Evolutionary conservation across 2,113 vertebrate species (phyloP).

Genomic region (Calonectris borealis): DNA sequence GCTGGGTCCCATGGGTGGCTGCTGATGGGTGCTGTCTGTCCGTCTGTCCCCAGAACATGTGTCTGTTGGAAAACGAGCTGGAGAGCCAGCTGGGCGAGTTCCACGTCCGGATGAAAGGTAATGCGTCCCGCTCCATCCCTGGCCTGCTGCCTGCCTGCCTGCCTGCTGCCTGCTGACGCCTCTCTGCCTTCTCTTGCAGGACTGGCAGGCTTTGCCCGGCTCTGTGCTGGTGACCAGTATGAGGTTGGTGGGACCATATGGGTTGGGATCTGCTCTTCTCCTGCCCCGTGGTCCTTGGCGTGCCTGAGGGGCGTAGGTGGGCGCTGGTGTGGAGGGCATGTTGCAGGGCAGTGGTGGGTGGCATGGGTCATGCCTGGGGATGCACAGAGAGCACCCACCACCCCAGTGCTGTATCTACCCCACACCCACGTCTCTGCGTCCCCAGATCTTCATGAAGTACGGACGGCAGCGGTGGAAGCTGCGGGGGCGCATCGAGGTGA

Average conservation of each 20-base stretch:
- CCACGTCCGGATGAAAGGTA: conserved; percentile 96
- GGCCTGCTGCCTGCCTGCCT: background rate
- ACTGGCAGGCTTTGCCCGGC: conserved; percentile 92
- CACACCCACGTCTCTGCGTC: background rate
- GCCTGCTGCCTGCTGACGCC: background rate
- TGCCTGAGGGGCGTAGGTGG: background rate
- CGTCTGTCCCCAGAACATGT: conserved; percentile 84
- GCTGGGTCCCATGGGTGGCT: background rate
- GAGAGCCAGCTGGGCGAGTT: conserved; percentile 97
- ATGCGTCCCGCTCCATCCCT: rapidly evolving
- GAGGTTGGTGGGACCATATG: conserved; percentile 79
- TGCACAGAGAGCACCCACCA: background rate
- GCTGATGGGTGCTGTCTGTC: background rate
- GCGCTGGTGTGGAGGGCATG: background rate
- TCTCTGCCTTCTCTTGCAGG: conserved; percentile 77
- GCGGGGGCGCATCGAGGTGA: conserved; percentile 90
- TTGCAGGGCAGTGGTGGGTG: background rate
- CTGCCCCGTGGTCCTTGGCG: background rate
- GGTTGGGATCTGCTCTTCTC: background rate
- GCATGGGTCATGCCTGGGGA: background rate
- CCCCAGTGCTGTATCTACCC: rapidly evolving
- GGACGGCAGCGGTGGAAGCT: conserved; percentile 96
- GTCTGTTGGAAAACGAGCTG: conserved; percentile 90
- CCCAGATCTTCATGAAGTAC: conserved; percentile 93
- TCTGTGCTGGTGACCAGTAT: conserved; percentile 96